Base-by-base conservation (phyloP, 2,888 invertebrate genomes). In the Hirtodrosophila confusa region DNA sequence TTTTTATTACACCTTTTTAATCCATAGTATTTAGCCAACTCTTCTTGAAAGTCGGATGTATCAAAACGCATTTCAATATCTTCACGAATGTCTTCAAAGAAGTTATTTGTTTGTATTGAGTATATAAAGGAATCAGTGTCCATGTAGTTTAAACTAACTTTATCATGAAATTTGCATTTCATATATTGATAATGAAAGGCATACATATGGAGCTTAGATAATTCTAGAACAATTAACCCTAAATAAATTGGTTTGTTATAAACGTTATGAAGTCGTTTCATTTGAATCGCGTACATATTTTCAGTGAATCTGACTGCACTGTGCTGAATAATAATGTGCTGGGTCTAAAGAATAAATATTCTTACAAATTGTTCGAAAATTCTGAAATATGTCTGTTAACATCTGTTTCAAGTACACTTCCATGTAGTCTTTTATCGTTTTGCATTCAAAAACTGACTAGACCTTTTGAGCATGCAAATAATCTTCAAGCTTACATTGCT, bases 131-230 rank as follows among this genome's bases (percentile, higher is more conserved):
- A 54, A 8, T 54, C 51, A 17, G 17, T 17, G 17, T 17, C 17
- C 17, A 17, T 17, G 17, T 17, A 17, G 17, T 2, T 17, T 17
- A 41, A 7, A 23, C 8, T 24, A 8, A 41, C 3, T 11, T 40
- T 41, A 23, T 51, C 33, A 36, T 35, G 9, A 35, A 41, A 53
- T 43, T 53, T 53, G 9, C 43, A 27, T 2, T 24, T n/a, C 53
- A 35, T 43, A 35, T 43, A 43, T 2, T 11, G 24, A 23, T 53
- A 53, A 9, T 53, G 53, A 11, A 53, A 53, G 36, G 33, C n/a
- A 23, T 51, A 51, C 33, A 51, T 41, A 40, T 40, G 10, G 9
- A 3, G 5, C n/a, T 50, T 50, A 4, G 39, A 50, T 6, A 50
- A 17, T 3, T 50, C 40, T 17, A 40, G 12, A 43, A 17, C 27